Percentiles rank a stretch among this genome's conserved stretches.
Conservation (phyloP, 2,888 invertebrate genomes). For the Abrostola triplasia region DNA sequence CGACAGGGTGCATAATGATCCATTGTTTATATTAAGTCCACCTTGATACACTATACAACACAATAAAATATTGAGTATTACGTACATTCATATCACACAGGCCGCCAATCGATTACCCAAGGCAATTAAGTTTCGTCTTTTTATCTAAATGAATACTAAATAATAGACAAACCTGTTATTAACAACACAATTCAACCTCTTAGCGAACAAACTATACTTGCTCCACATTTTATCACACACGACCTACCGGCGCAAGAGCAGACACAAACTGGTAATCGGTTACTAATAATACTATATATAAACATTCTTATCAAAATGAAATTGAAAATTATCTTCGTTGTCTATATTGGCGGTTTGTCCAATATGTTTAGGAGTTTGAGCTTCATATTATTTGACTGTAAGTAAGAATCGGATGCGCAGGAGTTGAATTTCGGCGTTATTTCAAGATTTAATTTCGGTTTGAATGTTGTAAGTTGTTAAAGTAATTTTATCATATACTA, state of each 20-base stretch:
- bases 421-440: not conserved
- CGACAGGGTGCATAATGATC: no score
- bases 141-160: not conserved
- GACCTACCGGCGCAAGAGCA: conserved; percentile 7
- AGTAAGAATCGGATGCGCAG: not conserved
- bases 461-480: no score
- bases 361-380: not conserved
- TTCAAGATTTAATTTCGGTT: no score
- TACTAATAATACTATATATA: conserved; percentile 7
- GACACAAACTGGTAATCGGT: conserved; percentile 16
- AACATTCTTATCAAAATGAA: conserved; percentile 31
- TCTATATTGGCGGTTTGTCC: not conserved
- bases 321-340: not conserved
- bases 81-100: no score
- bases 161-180: conserved; percentile 23
- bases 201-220: conserved; percentile 18
- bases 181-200: conserved; percentile 12
- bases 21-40: no score
- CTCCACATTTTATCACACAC: conserved; percentile 37
- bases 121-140: no score
- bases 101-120: no score
- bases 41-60: no score
- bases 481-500: no score
- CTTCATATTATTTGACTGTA: no score
- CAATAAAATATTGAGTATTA: no score